Conservation (phyloP, 2,888 invertebrate genomes). For the Rhaphigaster nebulosa region DNA sequence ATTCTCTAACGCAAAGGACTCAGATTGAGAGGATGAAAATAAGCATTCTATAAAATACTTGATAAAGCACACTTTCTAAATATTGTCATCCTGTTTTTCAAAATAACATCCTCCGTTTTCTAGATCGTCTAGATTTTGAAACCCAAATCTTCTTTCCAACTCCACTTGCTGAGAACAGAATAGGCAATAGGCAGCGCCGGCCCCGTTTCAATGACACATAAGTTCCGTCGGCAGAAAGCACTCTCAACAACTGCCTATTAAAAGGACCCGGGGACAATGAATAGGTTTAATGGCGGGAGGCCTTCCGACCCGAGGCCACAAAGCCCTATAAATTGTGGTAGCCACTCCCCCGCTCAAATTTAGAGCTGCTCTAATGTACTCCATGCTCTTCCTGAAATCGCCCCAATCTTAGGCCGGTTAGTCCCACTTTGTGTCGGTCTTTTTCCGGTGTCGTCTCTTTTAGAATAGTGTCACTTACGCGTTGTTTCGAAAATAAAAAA, state of each 20-base stretch:
- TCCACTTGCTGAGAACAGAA: neutral
- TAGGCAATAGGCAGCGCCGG: neutral
- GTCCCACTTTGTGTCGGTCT: neutral
- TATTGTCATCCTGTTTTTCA: too few species aligned
- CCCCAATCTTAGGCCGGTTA: conserved; percentile 17
- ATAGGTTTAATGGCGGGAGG: conserved; percentile 32
- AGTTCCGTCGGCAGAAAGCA: neutral
- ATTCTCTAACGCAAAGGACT: too few species aligned
- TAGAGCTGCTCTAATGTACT: conserved; percentile 1
- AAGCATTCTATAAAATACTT: too few species aligned
- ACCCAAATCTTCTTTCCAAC: neutral
- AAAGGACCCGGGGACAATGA: conserved; percentile 1
- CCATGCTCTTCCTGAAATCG: neutral
- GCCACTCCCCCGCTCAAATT: neutral
- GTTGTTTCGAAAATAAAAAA: neutral
- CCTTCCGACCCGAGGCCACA: conserved; percentile 23
- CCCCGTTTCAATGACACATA: neutral
- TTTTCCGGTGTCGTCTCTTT: neutral
- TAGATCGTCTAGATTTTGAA: neutral
- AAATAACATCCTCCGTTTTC: too few species aligned
- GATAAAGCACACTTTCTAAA: too few species aligned
- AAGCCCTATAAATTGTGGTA: conserved; percentile 4
- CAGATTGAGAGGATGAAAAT: too few species aligned
- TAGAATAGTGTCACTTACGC: neutral
- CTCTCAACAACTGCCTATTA: conserved; percentile 34